Percentiles rank a stretch among this genome's conserved stretches.
phyloP scores from a whole-genome alignment of 2,113 vertebrate genomes.

The Illadopsis cleaveri region DNA sequence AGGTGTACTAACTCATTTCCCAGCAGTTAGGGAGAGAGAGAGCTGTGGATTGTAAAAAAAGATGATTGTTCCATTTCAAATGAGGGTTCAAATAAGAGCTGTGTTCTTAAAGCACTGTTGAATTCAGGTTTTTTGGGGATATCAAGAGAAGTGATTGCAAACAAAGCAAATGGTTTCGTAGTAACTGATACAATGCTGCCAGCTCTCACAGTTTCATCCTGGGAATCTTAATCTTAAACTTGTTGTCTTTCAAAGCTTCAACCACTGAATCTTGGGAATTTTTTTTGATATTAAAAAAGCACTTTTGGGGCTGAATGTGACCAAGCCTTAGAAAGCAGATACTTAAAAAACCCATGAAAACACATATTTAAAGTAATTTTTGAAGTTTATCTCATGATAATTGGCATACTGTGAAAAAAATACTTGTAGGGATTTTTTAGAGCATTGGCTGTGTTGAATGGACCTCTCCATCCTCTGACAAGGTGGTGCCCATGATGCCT shows the following conservation, averaged over 20 bases:
- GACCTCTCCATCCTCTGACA: background rate
- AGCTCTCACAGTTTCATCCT: background rate
- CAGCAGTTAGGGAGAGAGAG: background rate
- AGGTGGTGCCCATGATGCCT: background rate
- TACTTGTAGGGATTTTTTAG: background rate
- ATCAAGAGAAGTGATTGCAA: background rate
- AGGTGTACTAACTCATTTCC: background rate
- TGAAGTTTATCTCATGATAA: background rate
- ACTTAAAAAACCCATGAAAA: background rate
- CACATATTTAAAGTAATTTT: background rate
- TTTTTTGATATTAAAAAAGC: background rate
- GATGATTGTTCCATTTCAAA: background rate
- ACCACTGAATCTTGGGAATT: background rate
- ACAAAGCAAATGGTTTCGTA: background rate
- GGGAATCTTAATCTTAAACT: background rate
- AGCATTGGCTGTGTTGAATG: background rate
- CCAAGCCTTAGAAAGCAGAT: background rate
- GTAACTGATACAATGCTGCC: background rate
- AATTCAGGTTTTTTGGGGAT: background rate
- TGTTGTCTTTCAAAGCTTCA: background rate
- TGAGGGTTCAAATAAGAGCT: background rate
- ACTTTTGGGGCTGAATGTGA: background rate
- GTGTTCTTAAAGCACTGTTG: background rate
- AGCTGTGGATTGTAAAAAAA: background rate
- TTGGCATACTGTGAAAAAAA: background rate